Evolutionary conservation across 1,140 invertebrate genomes (phyloP), one percentile per base, ranked within the genome.

Genomic region (Patella vulgata): DNA sequence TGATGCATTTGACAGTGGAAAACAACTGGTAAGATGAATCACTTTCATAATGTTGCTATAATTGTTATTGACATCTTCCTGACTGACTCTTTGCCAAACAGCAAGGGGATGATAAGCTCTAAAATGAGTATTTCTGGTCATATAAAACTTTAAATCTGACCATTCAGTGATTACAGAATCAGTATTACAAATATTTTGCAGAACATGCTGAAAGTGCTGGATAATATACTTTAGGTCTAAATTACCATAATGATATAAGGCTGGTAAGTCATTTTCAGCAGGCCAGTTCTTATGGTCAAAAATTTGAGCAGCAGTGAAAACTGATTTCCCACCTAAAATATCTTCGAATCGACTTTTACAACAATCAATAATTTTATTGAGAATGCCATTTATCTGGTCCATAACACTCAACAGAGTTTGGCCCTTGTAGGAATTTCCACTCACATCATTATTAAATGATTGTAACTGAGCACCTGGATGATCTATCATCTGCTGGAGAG

Each of bases 1-100:
- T 36, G 55, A n/a, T 17, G 63, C 40, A 57, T 57, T 65, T 3
- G 17, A 52, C 31, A 58, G n/a, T 19, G 63, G 63, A 8, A 53
- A 39, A 14, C n/a, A n/a, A n/a, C n/a, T n/a, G n/a, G n/a, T n/a
- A 19, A 62, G 42, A 39, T 62, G 59, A 1, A 48, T 55, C 5
- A 62, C 27, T 17, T 46, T 47, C 2, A 62, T 28, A 14, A 59
- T 59, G 27, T 59, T 27, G 4, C 27, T 48, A 23, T 55, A 66
- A 19, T 66, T 52, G 1, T 43, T 31, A 40, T 27, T 59, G 17
- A 44, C 42, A 25, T 60, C 63, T 31, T 50, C 46, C 23, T 57
- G 52, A 28, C 54, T 56, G 17, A 57, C 36, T 19, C 39, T 2
- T 25, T 60, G 64, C 28, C 52, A 60, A 6, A 61, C 46, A 21